A percentile compares a stretch with the other conserved stretches of the same genome.
phyloP scores from a whole-genome alignment of 92 coral and sea anemone species.

The Porites cylindrica region DNA sequence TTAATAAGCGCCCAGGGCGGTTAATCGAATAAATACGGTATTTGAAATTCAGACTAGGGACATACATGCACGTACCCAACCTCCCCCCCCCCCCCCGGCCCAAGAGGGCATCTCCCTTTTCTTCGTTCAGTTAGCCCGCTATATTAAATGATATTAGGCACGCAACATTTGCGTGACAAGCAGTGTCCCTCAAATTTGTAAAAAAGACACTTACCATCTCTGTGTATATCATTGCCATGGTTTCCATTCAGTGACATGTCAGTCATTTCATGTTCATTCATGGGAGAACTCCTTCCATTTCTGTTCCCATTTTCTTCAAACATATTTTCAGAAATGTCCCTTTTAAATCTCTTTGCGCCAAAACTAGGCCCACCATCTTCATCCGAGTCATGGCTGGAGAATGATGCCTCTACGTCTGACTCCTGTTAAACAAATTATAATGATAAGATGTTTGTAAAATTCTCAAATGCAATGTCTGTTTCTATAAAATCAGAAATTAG shows the following conservation, averaged over 20 bases:
- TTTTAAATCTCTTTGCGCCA: slow-evolving; percentile 77
- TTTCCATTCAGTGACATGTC: slow-evolving; percentile 81
- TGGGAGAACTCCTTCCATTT: slow-evolving; percentile 82
- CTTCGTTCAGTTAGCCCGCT: too few relatives aligned
- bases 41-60: too few relatives aligned
- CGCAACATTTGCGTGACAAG: too few relatives aligned
- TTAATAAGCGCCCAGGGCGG: too few relatives aligned
- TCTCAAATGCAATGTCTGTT: background rate
- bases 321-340: slow-evolving; percentile 78
- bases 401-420: slow-evolving; percentile 97
- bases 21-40: too few relatives aligned
- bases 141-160: too few relatives aligned
- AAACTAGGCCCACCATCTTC: slow-evolving; percentile 69
- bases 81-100: too few relatives aligned
- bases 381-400: slow-evolving; percentile 96
- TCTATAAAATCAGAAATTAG: background rate
- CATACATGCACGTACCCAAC: too few relatives aligned
- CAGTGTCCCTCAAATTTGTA: background rate
- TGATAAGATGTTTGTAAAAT: background rate
- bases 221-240: slow-evolving; percentile 69
- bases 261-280: slow-evolving; percentile 29
- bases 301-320: slow-evolving; percentile 85
- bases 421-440: slow-evolving; percentile 66
- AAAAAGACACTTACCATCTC: slow-evolving; percentile 68
- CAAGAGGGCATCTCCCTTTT: too few relatives aligned